phyloP scores from a whole-genome alignment of 2,113 vertebrate species.

The Stercorarius parasiticus region DNA sequence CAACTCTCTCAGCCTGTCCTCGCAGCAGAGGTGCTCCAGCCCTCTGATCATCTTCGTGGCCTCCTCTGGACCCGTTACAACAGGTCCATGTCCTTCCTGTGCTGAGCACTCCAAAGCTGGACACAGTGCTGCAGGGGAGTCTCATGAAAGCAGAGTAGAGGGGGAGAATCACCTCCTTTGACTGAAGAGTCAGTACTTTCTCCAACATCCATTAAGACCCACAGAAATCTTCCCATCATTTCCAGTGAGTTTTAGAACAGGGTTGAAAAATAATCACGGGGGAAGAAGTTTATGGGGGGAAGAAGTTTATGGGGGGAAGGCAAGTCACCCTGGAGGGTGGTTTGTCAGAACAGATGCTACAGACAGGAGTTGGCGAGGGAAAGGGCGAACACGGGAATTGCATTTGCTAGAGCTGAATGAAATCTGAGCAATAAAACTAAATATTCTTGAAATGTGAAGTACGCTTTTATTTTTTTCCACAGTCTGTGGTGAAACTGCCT shows the following conservation, averaged over 20 bases:
- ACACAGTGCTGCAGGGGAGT: no score
- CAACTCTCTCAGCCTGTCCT: no score
- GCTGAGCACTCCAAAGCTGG: no score
- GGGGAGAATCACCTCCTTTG: no score
- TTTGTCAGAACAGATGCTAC: neutral
- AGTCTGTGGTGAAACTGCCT: neutral
- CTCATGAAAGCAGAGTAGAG: no score
- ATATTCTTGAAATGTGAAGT: neutral
- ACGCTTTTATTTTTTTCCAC: neutral
- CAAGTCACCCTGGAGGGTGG: neutral
- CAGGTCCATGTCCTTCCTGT: no score
- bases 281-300: neutral
- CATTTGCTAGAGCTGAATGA: neutral
- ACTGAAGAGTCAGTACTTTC: neutral
- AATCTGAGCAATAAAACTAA: neutral
- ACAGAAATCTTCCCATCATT: neutral
- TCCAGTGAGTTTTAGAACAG: neutral
- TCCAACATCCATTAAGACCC: neutral
- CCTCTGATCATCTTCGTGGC: no score
- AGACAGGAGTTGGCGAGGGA: neutral
- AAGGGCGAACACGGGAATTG: neutral
- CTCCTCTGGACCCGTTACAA: no score
- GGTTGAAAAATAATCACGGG: neutral
- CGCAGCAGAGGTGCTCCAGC: no score
- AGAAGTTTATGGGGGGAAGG: neutral